Conservation (phyloP, 1,140 invertebrate genomes). For the Gerris buenoi region DNA sequence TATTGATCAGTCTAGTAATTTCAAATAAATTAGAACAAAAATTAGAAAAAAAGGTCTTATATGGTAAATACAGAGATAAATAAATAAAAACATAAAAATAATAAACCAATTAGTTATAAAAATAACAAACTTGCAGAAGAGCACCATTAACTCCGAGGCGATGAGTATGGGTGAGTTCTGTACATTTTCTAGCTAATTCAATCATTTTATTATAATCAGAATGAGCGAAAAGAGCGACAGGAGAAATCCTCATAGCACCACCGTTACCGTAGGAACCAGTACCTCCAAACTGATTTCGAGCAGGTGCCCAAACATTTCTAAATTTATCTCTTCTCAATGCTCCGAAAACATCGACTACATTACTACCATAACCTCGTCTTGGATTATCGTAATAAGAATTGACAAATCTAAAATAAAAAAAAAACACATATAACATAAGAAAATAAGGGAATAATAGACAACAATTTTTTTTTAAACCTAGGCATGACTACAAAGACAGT, state of each 20-base stretch:
- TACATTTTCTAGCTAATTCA: constrained; percentile 34
- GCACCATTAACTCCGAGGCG: constrained; percentile 48
- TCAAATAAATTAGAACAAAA: too few species aligned
- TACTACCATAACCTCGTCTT: constrained; percentile 47
- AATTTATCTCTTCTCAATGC: constrained; percentile 41
- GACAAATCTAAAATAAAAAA: constrained; percentile 38
- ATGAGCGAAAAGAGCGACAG: constrained; percentile 48
- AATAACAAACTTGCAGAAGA: constrained; percentile 40
- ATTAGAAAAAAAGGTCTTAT: neutral
- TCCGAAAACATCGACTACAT: constrained; percentile 45
- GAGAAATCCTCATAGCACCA: constrained; percentile 57
- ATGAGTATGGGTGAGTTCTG: constrained; percentile 53
- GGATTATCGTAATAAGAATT: constrained; percentile 47
- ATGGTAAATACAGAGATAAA: too few species aligned
- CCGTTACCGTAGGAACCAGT: constrained; percentile 63
- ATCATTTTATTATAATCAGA: constrained; percentile 36
- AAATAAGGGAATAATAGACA: neutral
- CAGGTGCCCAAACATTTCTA: constrained; percentile 45
- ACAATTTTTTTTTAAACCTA: neutral
- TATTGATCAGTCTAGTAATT: too few species aligned
- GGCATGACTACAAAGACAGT: neutral
- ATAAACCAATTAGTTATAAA: too few species aligned
- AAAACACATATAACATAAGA: neutral
- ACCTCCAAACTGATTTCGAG: constrained; percentile 52
- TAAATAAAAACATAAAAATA: too few species aligned